Evolutionary conservation across 2,888 invertebrate species (phyloP).

Genomic region (Baccha elongata): DNA sequence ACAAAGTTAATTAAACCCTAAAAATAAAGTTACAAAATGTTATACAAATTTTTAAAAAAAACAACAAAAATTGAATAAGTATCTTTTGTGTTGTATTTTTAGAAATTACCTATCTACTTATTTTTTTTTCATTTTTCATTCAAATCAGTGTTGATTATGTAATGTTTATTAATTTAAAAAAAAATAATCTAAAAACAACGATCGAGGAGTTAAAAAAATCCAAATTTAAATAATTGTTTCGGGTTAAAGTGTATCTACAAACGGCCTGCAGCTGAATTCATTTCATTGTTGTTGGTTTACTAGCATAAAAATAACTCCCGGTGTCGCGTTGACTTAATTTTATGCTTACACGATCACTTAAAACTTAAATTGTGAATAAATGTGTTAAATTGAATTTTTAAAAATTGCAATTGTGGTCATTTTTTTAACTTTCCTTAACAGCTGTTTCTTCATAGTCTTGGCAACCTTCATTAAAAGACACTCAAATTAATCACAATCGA

Average conservation of each 20-base stretch:
- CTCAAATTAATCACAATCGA: not conserved
- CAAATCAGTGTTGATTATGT: constrained; percentile 55
- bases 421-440: constrained; percentile 56
- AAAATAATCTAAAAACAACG: not conserved
- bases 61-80: constrained; percentile 16
- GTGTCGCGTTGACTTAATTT: constrained; percentile 59
- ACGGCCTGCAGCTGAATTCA: constrained; percentile 38
- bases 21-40: constrained; percentile 21
- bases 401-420: constrained; percentile 55
- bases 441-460: constrained; percentile 27
- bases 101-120: constrained; percentile 62
- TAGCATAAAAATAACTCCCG: constrained; percentile 28
- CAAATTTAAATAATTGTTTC: constrained; percentile 22
- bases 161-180: constrained; percentile 58
- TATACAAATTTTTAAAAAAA: constrained; percentile 22
- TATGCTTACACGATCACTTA: constrained; percentile 72
- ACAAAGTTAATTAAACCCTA: constrained; percentile 6
- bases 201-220: not conserved
- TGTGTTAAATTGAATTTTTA: constrained; percentile 67
- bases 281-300: constrained; percentile 17
- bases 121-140: constrained; percentile 28
- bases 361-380: constrained; percentile 65
- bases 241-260: constrained; percentile 57
- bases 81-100: constrained; percentile 67
- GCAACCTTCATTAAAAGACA: not conserved